phyloP scores from a whole-genome alignment of 2,797 vertebrate genomes.

The Danio aesculapii region DNA sequence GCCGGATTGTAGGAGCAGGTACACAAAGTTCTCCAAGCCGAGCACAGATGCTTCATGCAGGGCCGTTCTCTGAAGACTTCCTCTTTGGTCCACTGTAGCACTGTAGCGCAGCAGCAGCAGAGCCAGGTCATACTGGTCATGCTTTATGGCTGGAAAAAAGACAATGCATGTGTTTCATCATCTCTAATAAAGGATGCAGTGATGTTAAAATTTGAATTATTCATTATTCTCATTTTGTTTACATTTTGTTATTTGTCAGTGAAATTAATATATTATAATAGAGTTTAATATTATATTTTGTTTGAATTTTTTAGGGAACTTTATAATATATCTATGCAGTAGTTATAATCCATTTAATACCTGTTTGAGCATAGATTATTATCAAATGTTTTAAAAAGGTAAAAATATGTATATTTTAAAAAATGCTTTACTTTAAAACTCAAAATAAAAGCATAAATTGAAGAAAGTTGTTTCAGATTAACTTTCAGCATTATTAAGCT shows the following conservation, averaged over 20 bases:
- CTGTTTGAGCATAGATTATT: too few relatives aligned
- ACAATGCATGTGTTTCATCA: slow-evolving; percentile 11
- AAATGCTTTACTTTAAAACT: too few relatives aligned
- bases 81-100: slow-evolving; percentile 83
- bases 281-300: not conserved
- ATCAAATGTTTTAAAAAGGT: too few relatives aligned
- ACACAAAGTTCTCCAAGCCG: slow-evolving; percentile 86
- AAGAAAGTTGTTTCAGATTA: too few relatives aligned
- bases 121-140: slow-evolving; percentile 86
- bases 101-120: slow-evolving; percentile 84
- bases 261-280: not conserved
- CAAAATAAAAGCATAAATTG: too few relatives aligned
- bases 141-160: slow-evolving; percentile 82
- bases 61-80: slow-evolving; percentile 87
- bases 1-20: slow-evolving; percentile 85
- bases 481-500: too few relatives aligned
- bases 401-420: too few relatives aligned
- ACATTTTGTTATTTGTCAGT: not conserved
- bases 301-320: too few relatives aligned
- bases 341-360: too few relatives aligned
- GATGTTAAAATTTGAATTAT: not conserved
- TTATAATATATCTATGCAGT: too few relatives aligned
- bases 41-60: slow-evolving; percentile 92
- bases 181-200: not conserved
- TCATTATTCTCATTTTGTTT: not conserved